Conservation (phyloP, 1,140 invertebrate species). For the Drosophila tristis region DNA sequence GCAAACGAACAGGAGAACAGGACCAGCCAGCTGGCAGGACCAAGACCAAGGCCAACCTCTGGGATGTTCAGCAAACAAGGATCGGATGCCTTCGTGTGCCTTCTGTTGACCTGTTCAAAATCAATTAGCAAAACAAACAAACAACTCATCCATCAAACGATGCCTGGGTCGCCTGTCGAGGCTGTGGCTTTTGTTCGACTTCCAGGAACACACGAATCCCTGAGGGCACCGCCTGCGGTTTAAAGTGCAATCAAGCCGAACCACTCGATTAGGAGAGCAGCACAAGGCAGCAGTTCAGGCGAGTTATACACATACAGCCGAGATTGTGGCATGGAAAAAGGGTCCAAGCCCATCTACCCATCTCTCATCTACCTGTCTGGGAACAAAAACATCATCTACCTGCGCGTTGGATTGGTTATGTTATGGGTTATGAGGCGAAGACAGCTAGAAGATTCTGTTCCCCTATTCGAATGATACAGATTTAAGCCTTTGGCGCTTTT, state of each 20-base stretch:
- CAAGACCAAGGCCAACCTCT: not conserved
- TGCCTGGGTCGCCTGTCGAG: not conserved
- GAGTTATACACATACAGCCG: slow-evolving; percentile 1
- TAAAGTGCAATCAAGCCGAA: slow-evolving; percentile 70
- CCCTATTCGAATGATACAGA: slow-evolving; percentile 69
- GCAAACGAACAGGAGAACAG: slow-evolving; percentile 39
- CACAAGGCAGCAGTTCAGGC: slow-evolving; percentile 13
- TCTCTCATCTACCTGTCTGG: slow-evolving; percentile 1
- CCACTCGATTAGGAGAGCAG: slow-evolving; percentile 52
- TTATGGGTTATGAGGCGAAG: not conserved
- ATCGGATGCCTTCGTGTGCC: not conserved
- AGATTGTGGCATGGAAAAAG: not conserved
- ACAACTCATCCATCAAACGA: slow-evolving; percentile 35
- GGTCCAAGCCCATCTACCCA: slow-evolving; percentile 15
- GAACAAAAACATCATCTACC: not conserved
- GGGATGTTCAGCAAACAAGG: no score
- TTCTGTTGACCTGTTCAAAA: slow-evolving; percentile 73
- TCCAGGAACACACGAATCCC: slow-evolving; percentile 36
- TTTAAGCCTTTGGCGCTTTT: slow-evolving; percentile 67
- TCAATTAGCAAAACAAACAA: slow-evolving; percentile 75
- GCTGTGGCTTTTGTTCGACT: slow-evolving; percentile 35
- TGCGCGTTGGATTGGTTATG: not conserved
- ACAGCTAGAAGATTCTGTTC: slow-evolving; percentile 36
- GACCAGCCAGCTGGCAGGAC: not conserved
- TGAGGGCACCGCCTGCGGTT: slow-evolving; percentile 48